Conservation (phyloP, 2,888 invertebrate species). For the Acleris holmiana region DNA sequence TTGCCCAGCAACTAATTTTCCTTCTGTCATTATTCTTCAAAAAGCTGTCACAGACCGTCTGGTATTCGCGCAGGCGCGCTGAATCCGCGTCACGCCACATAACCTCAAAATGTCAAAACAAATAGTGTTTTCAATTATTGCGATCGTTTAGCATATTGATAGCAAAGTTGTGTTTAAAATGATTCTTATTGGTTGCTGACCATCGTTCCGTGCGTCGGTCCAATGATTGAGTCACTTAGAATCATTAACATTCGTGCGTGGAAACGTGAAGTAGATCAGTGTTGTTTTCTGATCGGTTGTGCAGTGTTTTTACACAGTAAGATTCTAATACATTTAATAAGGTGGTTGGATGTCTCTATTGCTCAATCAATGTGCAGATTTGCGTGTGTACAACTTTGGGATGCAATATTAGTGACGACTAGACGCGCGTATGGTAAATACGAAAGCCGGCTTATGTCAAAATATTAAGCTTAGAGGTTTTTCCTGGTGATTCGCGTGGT, state of each 20-base stretch:
- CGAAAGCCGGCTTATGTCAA: no score
- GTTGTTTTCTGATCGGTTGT: background rate
- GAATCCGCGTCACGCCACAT: constrained; percentile 5
- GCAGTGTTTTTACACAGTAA: background rate
- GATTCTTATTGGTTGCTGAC: constrained; percentile 13
- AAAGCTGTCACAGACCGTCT: background rate
- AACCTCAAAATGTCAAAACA: constrained; percentile 7
- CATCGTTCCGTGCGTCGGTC: constrained; percentile 7
- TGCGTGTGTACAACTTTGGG: no score
- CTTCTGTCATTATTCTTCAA: background rate
- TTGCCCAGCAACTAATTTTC: background rate
- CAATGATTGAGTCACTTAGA: constrained; percentile 12
- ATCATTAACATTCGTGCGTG: background rate
- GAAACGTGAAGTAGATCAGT: constrained; percentile 3
- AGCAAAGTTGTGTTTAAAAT: background rate
- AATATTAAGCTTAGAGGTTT: no score
- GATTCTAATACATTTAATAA: no score
- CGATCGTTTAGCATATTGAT: constrained; percentile 3
- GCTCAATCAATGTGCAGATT: no score
- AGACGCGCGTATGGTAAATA: no score
- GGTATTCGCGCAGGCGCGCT: constrained; percentile 3
- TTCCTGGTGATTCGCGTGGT: no score
- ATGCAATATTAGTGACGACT: no score
- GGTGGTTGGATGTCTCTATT: no score
- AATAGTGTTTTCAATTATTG: background rate